Percentiles rank a stretch among this genome's conserved stretches.
These are phyloP conservation scores for Lasiurus cinereus DNA, from an alignment of 2,113 vertebrate species.

Conservation along the genomic window DNA sequence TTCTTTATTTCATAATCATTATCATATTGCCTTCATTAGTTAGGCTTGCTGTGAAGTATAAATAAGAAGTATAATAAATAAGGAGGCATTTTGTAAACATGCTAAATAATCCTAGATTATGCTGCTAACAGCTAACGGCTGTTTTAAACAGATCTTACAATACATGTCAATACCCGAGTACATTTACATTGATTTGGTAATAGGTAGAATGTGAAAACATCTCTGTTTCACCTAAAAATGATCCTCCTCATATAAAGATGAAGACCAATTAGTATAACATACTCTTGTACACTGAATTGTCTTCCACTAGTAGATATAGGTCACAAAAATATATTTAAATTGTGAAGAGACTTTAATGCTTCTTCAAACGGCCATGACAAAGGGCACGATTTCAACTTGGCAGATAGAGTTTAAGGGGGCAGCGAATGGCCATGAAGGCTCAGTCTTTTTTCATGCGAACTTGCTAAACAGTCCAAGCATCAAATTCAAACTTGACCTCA, in stretches of 20 bases:
- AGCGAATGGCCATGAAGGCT: neutral
- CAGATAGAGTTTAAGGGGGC: neutral
- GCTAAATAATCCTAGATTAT: conserved; percentile 66
- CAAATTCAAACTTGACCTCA: conserved; percentile 5
- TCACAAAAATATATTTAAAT: conserved; percentile 12
- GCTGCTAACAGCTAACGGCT: neutral
- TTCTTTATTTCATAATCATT: conserved; percentile 45
- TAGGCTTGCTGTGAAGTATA: conserved; percentile 66
- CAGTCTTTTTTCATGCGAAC: neutral
- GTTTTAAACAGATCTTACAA: conserved; percentile 17
- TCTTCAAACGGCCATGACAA: conserved; percentile 18
- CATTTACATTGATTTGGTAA: neutral
- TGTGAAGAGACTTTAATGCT: neutral
- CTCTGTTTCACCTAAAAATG: neutral
- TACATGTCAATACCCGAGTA: neutral
- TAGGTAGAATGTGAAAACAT: neutral
- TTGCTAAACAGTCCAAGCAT: neutral
- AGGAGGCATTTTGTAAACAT: conserved; percentile 54
- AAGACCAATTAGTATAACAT: neutral
- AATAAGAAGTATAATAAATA: conserved; percentile 52
- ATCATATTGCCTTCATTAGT: conserved; percentile 71
- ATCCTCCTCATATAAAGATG: neutral
- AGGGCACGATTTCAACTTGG: neutral
- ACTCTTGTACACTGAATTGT: neutral
- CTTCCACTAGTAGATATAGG: neutral